Evolutionary conservation across 37 sponge, comb jelly and placozoan species (phyloP).

Genomic region (Dysidea cf. avara): DNA sequence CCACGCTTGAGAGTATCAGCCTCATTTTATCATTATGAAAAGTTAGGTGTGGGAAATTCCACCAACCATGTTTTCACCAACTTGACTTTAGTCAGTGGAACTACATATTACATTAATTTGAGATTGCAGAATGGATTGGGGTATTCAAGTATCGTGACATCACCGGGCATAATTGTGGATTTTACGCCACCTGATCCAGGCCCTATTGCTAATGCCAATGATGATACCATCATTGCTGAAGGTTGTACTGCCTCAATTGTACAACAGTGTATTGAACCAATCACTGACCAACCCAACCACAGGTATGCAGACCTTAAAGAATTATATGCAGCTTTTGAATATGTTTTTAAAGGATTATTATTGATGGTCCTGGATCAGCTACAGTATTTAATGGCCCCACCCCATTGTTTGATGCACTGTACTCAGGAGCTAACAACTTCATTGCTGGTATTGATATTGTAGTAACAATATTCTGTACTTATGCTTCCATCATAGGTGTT

Average conservation of each 20-base stretch:
- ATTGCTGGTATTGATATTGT: conserved; percentile 74
- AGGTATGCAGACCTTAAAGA: conserved; percentile 34
- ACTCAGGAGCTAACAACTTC: conserved; percentile 50
- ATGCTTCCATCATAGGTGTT: too few species aligned
- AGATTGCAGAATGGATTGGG: conserved; percentile 65
- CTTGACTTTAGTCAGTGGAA: conserved; percentile 40
- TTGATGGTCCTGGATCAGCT: conserved; percentile 69
- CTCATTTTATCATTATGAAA: conserved; percentile 62
- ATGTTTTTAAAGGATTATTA: conserved; percentile 61
- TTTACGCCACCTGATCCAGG: conserved; percentile 80
- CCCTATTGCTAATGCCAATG: conserved; percentile 28
- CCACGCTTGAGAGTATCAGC: conserved; percentile 26
- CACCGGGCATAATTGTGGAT: conserved; percentile 66
- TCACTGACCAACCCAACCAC: conserved; percentile 14
- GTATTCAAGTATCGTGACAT: conserved; percentile 49
- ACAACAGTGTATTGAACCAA: conserved; percentile 22
- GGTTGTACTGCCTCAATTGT: conserved; percentile 37
- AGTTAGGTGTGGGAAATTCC: conserved; percentile 68
- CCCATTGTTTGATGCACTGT: conserved; percentile 63
- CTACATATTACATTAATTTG: conserved; percentile 63
- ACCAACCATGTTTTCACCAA: conserved; percentile 17
- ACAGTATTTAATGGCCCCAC: conserved; percentile 83
- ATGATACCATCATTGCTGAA: conserved; percentile 16
- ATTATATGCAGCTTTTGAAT: background rate
- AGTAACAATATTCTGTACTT: background rate